Evolutionary conservation across 2,113 vertebrate genomes (phyloP), one percentile per base, ranked within the genome.

Genomic region (Blennius ocellaris): DNA sequence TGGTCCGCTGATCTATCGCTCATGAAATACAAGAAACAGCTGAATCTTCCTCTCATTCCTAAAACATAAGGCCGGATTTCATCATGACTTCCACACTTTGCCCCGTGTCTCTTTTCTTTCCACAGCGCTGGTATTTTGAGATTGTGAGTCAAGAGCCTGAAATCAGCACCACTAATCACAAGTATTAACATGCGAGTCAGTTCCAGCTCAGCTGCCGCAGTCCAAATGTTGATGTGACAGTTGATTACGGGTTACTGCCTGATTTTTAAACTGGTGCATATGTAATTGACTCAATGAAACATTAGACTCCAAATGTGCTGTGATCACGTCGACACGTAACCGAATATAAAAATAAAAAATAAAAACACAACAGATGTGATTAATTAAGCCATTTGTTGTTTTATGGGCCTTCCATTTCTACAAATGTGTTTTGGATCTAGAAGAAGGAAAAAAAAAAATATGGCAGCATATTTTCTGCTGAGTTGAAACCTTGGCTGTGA

Each of bases 241-340:
- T 65, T 84, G 74, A 85, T 88, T 76, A 83, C 60, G 73, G 76
- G 56, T 60, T 71, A 15, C 67, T 57, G 83, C 70, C 58, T 70
- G 76, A 77, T 81, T 77, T 77, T 79, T 57, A 65, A 73, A 84
- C 62, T 60, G 78, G 61, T 82, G 65, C 79, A 77, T 72, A 69
- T 87, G 74, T 78, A 87, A 85, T 83, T 68, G 80, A 70, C 66
- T 73, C 45, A 49, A 10, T 67, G 40, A 73, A 85, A 83, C 63
- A 38, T 68, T 54, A 75, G 65, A 75, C 69, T 78, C 69, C 48
- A 75, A 79, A 78, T 83, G 50, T 62, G 5, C 68, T 67, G 41
- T 40, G 56, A 51, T 71, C 60, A 69, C 74, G 41, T 65, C 51
- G 65, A 78, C 65, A 78, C 65, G 73, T 68, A 64, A 74, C 1